These are phyloP conservation scores for Ploceus nigricollis DNA, from an alignment of 2,113 vertebrate genomes.

Conservation along the genomic window DNA sequence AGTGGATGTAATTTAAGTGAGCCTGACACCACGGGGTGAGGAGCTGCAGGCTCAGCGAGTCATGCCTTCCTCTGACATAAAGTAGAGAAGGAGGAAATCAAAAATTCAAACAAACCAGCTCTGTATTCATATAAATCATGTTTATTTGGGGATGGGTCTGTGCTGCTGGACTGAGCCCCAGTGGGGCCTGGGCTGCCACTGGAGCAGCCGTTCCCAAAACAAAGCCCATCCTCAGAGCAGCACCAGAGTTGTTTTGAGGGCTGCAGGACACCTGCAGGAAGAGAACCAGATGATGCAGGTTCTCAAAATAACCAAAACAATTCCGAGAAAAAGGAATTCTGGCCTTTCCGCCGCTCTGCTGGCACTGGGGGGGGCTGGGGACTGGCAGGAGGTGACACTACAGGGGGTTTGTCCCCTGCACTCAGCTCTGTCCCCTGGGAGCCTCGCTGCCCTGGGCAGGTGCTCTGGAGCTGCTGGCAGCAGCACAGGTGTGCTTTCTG, in stretches of 20 bases:
- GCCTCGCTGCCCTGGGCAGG: rapidly evolving
- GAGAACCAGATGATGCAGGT: not conserved
- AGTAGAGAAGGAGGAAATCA: not conserved
- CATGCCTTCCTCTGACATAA: rapidly evolving
- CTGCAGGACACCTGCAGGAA: constrained; percentile 40
- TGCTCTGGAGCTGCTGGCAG: not conserved
- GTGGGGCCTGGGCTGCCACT: not conserved
- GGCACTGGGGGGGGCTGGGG: not conserved
- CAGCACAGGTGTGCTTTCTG: not conserved
- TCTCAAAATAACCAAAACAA: not conserved
- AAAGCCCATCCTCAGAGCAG: not conserved
- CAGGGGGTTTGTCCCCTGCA: not conserved
- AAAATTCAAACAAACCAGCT: rapidly evolving
- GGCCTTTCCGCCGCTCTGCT: rapidly evolving
- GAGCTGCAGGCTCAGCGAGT: not conserved
- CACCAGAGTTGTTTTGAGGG: not conserved
- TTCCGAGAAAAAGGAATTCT: not conserved
- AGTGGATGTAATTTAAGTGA: rapidly evolving
- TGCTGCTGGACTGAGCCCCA: not conserved
- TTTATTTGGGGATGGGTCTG: rapidly evolving
- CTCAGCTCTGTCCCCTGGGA: not conserved
- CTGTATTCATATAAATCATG: rapidly evolving
- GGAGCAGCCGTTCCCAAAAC: not conserved
- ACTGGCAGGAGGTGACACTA: rapidly evolving
- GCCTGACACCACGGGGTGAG: not conserved